These are phyloP conservation scores for Larimichthys crocea DNA, from an alignment of 2,113 vertebrate genomes.

Conservation along the genomic window DNA sequence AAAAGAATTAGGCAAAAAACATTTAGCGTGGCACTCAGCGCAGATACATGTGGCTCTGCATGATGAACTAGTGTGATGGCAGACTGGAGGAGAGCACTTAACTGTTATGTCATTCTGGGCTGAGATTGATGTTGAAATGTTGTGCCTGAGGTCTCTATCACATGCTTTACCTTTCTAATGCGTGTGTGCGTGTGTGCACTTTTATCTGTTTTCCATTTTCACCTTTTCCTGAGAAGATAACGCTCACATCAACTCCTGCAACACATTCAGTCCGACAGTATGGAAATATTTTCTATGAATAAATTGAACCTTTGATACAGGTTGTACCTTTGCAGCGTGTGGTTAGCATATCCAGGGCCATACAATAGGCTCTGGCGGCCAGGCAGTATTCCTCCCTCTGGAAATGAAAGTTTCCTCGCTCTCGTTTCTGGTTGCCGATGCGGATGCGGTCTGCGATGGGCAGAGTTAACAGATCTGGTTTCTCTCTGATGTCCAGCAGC, in stretches of 20 bases:
- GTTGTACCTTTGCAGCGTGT: conserved; percentile 78
- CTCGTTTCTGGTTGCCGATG: conserved; percentile 86
- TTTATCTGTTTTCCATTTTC: conserved; percentile 15
- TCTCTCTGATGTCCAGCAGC: conserved; percentile 84
- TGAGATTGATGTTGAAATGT: conserved; percentile 26
- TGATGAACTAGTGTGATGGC: conserved; percentile 62
- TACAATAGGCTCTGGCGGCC: conserved; percentile 85
- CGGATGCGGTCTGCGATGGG: conserved; percentile 82
- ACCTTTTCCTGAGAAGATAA: not conserved
- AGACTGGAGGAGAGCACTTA: conserved; percentile 28
- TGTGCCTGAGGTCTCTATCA: conserved; percentile 1
- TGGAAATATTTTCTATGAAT: conserved; percentile 42
- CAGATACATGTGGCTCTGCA: conserved; percentile 67
- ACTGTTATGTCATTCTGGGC: conserved; percentile 46
- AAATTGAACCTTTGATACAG: conserved; percentile 14
- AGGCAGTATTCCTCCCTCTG: conserved; percentile 85
- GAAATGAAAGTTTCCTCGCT: conserved; percentile 90
- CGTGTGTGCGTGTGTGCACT: not conserved
- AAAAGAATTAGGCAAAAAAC: conserved; percentile 64
- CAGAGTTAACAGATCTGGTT: conserved; percentile 77
- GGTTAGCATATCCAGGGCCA: conserved; percentile 86
- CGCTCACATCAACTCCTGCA: conserved; percentile 4
- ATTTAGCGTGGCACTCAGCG: conserved; percentile 28
- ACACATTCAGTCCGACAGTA: not conserved
- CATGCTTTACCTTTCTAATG: conserved; percentile 1